Base-by-base conservation (phyloP, 2,888 invertebrate species). In the Acleris laterana region DNA sequence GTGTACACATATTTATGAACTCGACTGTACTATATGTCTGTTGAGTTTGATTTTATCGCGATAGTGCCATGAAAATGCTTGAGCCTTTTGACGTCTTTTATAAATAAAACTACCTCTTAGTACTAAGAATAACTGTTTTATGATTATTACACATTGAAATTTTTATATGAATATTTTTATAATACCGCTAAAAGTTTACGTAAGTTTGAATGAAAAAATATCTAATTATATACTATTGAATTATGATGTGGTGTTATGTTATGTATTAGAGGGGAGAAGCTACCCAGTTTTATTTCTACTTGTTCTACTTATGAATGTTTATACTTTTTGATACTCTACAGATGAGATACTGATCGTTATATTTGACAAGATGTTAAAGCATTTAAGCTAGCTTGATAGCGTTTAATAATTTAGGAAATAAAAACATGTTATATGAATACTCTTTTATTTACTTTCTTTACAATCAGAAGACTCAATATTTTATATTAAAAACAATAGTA, bases 81-180 rank as follows among this genome's bases (percentile, higher is more conserved):
- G 25, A 38, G 11, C 4, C 38, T 38, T 38, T 38, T 32, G 11
- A 38, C 3, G 3, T 38, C 13, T 38, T 38, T 13, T 4, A 13
- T 13, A 38, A 38, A 38, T 38, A 9, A 9, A 32, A 32, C 32
- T 32, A 17, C n/a, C 17, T 17, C 46, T 17, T 46, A 46, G n/a
- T 46, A 17, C 17, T 46, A n/a, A 46, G 46, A n/a, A 46, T 17
- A 44, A 44, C n/a, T 44, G 46, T n/a, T 46, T 46, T n/a, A n/a
- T 46, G 46, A n/a, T 46, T n/a, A 6, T 46, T 46, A 46, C 16
- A 16, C 5, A 46, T 46, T n/a, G 46, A 46, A 16, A 46, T 46
- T 46, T 46, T 46, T 16, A 46, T 16, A 46, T n/a, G n/a, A 46
- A 46, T 46, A n/a, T 46, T 46, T 44, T 46, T 46, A 38, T 38